Percentiles rank a stretch among this genome's conserved stretches.
These are phyloP conservation scores for Trissonchulus latispiculum DNA, from an alignment of 2,888 invertebrate genomes.

Conservation along the genomic window DNA sequence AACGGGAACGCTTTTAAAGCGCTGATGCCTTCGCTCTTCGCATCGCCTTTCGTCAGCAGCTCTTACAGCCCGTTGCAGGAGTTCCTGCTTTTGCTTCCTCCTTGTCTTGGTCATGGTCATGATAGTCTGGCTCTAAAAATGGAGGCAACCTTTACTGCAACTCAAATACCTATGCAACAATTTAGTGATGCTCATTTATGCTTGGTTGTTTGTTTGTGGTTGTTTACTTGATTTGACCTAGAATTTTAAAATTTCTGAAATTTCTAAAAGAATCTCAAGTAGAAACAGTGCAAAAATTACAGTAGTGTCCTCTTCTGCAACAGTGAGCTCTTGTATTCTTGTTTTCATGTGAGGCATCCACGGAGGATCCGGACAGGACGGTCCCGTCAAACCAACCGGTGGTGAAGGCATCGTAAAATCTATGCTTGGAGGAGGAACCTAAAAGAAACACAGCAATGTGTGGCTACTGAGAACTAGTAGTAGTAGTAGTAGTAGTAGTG, in stretches of 20 bases:
- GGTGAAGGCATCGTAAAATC: constrained; percentile 98
- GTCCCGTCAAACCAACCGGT: constrained; percentile 74
- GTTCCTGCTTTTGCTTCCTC: constrained; percentile 96
- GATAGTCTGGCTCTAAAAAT: constrained; percentile 42
- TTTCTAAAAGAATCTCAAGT: too few species aligned
- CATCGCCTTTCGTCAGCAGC: constrained; percentile 76
- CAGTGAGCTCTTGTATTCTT: constrained; percentile 95
- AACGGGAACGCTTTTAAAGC: constrained; percentile 86
- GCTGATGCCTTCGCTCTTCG: constrained; percentile 58
- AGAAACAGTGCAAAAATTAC: too few species aligned
- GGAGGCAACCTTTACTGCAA: too few species aligned
- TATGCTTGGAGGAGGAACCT: constrained; percentile 88
- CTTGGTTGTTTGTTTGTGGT: too few species aligned
- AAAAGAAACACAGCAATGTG: too few species aligned
- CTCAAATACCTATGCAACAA: too few species aligned
- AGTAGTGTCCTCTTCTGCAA: constrained; percentile 70
- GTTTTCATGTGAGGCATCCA: constrained; percentile 97
- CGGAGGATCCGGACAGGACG: constrained; percentile 65
- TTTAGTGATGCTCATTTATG: too few species aligned
- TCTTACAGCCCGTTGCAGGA: constrained; percentile 84
- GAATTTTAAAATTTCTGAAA: too few species aligned
- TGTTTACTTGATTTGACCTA: too few species aligned
- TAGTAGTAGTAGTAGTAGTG: not conserved
- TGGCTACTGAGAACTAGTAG: not conserved
- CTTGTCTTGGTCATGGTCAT: constrained; percentile 97